Conservation (phyloP, 2,113 vertebrate species). For the Polypterus bichir region DNA sequence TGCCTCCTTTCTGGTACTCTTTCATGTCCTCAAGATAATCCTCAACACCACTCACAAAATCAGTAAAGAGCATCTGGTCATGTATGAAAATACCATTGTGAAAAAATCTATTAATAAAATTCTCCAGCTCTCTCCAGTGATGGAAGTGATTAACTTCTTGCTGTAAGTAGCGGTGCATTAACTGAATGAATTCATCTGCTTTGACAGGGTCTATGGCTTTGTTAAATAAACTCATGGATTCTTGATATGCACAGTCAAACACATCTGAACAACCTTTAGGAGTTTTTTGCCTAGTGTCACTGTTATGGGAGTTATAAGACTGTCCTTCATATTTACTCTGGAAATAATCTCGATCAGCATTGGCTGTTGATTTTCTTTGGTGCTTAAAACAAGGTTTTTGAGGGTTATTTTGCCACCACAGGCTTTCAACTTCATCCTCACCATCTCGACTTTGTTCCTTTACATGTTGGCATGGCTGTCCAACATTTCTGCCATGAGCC, state of each 20-base stretch:
- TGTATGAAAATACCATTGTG: conserved; percentile 82
- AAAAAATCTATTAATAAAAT: conserved; percentile 76
- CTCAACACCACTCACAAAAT: conserved; percentile 81
- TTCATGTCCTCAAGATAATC: conserved; percentile 74
- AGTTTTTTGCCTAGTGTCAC: conserved; percentile 16
- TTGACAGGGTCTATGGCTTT: conserved; percentile 64
- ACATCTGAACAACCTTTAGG: conserved; percentile 62
- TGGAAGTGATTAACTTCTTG: conserved; percentile 71
- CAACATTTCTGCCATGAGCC: conserved; percentile 38
- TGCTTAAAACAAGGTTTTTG: conserved; percentile 30
- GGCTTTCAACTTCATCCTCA: conserved; percentile 27
- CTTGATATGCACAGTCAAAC: conserved; percentile 73
- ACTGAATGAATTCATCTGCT: conserved; percentile 71
- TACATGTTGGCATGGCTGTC: conserved; percentile 32
- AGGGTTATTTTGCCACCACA: conserved; percentile 36
- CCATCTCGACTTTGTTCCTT: conserved; percentile 30
- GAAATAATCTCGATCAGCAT: conserved; percentile 27
- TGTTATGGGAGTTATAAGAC: conserved; percentile 7
- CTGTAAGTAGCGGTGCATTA: conserved; percentile 74
- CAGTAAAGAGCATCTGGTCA: conserved; percentile 84
- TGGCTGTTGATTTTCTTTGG: conserved; percentile 26
- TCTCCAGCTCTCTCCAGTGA: conserved; percentile 83
- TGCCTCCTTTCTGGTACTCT: conserved; percentile 57
- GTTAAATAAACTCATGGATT: conserved; percentile 70
- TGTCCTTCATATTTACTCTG: conserved; percentile 29